Conservation (phyloP, 2,888 invertebrate genomes). For the Xestia sexstrigata region DNA sequence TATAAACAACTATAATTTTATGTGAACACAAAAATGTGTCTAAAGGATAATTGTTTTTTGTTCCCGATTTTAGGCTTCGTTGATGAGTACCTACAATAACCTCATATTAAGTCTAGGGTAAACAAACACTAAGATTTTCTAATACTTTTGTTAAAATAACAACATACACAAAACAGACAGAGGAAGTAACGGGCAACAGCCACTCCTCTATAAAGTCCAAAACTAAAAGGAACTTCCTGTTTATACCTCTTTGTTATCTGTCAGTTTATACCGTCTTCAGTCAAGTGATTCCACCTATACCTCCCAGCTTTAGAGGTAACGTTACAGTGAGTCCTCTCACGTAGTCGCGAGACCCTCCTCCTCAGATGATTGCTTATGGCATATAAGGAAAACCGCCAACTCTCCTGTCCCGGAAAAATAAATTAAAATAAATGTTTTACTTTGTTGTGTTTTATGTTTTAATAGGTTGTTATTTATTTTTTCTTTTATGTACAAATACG, state of each 20-base stretch:
- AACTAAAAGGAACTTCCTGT: neutral
- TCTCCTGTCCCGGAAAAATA: conserved; percentile 53
- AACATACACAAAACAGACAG: neutral
- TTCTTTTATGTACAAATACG: neutral
- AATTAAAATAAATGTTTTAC: conserved; percentile 31
- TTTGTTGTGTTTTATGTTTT: neutral
- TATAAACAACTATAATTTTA: neutral
- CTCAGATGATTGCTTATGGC: conserved; percentile 73
- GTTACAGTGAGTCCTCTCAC: conserved; percentile 54
- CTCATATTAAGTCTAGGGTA: neutral
- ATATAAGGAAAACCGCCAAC: conserved; percentile 62
- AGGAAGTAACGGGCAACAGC: neutral
- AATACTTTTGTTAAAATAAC: neutral
- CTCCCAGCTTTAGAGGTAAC: conserved; percentile 19
- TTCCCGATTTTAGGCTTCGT: neutral
- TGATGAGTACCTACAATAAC: neutral
- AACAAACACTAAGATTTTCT: neutral
- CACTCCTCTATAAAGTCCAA: neutral
- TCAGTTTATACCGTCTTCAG: conserved; percentile 33
- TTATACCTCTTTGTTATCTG: conserved; percentile 19
- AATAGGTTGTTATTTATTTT: neutral
- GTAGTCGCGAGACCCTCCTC: conserved; percentile 60
- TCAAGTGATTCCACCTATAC: conserved; percentile 34
- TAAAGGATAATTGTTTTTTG: neutral
- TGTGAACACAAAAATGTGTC: neutral